phyloP scores from a whole-genome alignment of 2,888 invertebrate species.

The Notodonta ziczac region DNA sequence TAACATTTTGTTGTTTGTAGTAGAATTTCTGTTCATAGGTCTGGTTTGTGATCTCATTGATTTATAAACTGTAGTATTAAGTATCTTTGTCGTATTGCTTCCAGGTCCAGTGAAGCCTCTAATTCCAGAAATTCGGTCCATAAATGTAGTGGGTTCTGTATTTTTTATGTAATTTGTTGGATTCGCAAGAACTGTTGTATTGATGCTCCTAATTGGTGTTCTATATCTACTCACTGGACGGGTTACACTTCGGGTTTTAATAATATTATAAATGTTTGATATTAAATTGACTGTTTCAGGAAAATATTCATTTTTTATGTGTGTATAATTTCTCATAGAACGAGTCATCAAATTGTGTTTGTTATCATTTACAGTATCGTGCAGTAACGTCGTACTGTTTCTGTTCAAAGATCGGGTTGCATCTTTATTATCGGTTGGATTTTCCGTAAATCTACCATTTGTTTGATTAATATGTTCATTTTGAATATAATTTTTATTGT shows the following conservation, averaged over 20 bases:
- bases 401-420: not conserved
- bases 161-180: not conserved
- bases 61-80: too few relatives aligned
- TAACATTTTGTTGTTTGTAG: not conserved
- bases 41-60: too few relatives aligned
- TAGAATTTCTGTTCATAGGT: too few relatives aligned
- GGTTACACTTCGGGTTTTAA: not conserved
- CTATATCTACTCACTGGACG: too few relatives aligned
- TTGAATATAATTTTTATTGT: not conserved
- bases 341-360: not conserved
- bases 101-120: too few relatives aligned
- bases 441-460: not conserved
- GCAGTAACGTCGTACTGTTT: not conserved
- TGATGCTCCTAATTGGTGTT: not conserved
- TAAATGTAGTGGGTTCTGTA: not conserved
- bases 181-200: not conserved
- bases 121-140: too few relatives aligned
- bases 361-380: not conserved
- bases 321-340: not conserved
- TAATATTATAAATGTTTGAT: not conserved
- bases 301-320: not conserved
- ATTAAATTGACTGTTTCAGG: not conserved
- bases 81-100: too few relatives aligned
- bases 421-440: not conserved
- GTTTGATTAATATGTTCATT: not conserved